Evolutionary conservation across 2,113 vertebrate species (phyloP).

Genomic region (Desmodus rotundus): DNA sequence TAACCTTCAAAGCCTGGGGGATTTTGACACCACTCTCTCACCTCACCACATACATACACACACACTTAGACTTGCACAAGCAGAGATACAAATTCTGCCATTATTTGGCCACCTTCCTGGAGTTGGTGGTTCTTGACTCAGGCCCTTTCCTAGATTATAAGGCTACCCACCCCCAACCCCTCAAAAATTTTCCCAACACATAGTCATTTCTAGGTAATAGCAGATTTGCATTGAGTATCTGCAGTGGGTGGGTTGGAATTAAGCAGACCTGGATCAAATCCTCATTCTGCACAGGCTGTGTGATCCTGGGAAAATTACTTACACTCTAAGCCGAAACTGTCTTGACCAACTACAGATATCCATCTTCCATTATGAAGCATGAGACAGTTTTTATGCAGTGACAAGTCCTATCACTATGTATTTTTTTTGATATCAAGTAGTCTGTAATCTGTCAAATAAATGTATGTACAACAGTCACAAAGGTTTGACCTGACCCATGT

Average conservation of each 20-base stretch:
- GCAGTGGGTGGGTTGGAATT: background rate
- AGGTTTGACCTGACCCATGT: background rate
- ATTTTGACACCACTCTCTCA: background rate
- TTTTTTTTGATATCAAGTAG: background rate
- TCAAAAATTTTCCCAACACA: background rate
- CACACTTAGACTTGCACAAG: background rate
- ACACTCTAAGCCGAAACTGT: background rate
- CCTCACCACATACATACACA: background rate
- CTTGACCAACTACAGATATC: background rate
- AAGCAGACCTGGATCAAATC: background rate
- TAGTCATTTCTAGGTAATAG: background rate
- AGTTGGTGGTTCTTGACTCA: background rate
- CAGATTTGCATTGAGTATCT: background rate
- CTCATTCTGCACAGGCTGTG: background rate
- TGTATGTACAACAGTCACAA: background rate
- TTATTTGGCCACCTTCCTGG: slow-evolving; percentile 38
- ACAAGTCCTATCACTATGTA: background rate
- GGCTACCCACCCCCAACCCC: background rate
- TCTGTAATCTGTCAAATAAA: slow-evolving; percentile 26
- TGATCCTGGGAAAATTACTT: slow-evolving; percentile 18
- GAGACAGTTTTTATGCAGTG: slow-evolving; percentile 1
- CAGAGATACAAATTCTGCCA: slow-evolving; percentile 32
- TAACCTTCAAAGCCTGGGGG: slow-evolving; percentile 43
- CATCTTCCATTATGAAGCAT: background rate
- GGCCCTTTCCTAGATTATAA: slow-evolving; percentile 6